A percentile compares a stretch with the other conserved stretches of the same genome.
Evolutionary conservation across 1,140 invertebrate species (phyloP).

Genomic region (Conus betulinus): DNA sequence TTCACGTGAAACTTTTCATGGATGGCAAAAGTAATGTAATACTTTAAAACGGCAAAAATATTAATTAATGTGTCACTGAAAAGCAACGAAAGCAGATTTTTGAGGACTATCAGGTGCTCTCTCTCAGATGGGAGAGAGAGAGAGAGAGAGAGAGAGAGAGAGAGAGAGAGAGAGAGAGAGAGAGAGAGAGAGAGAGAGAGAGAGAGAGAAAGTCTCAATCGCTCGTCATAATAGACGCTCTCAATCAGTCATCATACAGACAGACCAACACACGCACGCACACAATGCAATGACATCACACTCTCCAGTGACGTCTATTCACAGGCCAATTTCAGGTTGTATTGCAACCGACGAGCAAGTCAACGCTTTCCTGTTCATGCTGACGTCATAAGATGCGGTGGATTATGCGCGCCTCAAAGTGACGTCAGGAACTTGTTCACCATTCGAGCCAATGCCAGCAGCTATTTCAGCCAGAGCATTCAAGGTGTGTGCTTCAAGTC

Average conservation of each 20-base stretch:
- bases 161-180: too few species aligned
- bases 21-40: too few species aligned
- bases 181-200: too few species aligned
- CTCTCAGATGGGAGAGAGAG: too few species aligned
- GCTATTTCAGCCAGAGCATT: slow-evolving; percentile 13
- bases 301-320: neutral
- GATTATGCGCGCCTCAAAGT: slow-evolving; percentile 3
- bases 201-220: too few species aligned
- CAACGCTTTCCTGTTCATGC: slow-evolving; percentile 24
- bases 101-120: too few species aligned
- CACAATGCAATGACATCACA: neutral
- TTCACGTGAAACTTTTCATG: too few species aligned
- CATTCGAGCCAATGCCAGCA: slow-evolving; percentile 13
- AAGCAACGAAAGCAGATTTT: too few species aligned
- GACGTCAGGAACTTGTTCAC: slow-evolving; percentile 10
- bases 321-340: slow-evolving; percentile 22
- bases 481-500: neutral
- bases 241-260: neutral
- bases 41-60: too few species aligned
- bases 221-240: too few species aligned
- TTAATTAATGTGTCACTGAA: too few species aligned
- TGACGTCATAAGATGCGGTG: slow-evolving; percentile 29
- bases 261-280: neutral
- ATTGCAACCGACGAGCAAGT: slow-evolving; percentile 22
- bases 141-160: too few species aligned